Evolutionary conservation across 2,113 vertebrate species (phyloP).

Genomic region (Crotalus horridus): DNA sequence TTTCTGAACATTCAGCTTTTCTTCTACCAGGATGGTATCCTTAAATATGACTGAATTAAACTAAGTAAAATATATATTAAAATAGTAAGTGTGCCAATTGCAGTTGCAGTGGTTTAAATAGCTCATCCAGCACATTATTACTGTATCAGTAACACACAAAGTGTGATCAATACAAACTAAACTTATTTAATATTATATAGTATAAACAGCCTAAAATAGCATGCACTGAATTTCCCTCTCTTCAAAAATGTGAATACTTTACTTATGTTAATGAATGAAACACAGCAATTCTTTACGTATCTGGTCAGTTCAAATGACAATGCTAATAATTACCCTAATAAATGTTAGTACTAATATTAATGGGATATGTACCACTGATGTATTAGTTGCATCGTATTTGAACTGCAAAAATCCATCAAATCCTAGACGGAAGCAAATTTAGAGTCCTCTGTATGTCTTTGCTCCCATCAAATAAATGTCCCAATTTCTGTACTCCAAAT

Average conservation of each 20-base stretch:
- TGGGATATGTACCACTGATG: neutral
- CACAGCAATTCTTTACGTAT: neutral
- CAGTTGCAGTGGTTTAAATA: neutral
- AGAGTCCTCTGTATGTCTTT: neutral
- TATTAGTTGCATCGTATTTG: neutral
- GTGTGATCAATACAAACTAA: too few relatives aligned
- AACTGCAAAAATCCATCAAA: neutral
- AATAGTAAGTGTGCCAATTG: neutral
- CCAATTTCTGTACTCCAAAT: neutral
- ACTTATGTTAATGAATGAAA: neutral
- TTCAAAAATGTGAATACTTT: neutral
- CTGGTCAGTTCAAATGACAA: neutral
- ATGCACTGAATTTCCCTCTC: neutral
- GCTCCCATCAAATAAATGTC: neutral
- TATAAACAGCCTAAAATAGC: neutral
- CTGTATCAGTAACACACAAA: neutral
- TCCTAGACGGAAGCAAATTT: neutral
- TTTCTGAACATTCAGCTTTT: neutral
- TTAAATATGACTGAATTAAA: neutral
- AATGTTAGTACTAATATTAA: neutral
- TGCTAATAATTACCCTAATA: neutral
- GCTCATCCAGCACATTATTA: neutral
- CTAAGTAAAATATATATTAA: neutral
- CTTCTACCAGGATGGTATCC: neutral
- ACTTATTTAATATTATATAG: neutral